Conservation (phyloP, 2,888 invertebrate species). For the Protonemura montana region DNA sequence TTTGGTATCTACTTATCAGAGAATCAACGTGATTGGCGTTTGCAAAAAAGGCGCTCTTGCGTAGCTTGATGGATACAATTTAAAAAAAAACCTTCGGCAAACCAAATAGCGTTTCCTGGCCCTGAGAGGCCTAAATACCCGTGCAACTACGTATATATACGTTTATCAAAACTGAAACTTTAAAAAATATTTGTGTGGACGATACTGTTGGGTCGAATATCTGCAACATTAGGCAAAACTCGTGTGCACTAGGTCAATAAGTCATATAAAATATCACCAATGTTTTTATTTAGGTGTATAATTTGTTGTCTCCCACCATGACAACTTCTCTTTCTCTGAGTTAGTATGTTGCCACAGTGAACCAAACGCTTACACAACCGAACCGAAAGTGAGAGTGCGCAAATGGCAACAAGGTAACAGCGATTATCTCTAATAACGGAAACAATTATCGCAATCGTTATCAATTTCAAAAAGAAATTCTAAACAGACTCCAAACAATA, state of each 20-base stretch:
- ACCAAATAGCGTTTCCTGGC: too few relatives aligned
- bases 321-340: background rate
- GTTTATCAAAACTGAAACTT: too few relatives aligned
- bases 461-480: slow-evolving; percentile 7
- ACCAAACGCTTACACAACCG: slow-evolving; percentile 23
- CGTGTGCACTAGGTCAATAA: background rate
- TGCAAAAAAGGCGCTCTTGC: too few relatives aligned
- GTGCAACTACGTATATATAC: too few relatives aligned
- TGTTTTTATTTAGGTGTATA: background rate
- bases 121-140: too few relatives aligned
- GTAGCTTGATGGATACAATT: too few relatives aligned
- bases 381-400: slow-evolving; percentile 32
- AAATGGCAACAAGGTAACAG: slow-evolving; percentile 34
- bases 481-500: background rate
- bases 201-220: too few relatives aligned
- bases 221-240: too few relatives aligned
- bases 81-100: too few relatives aligned
- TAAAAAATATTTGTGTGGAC: too few relatives aligned
- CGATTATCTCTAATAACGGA: background rate
- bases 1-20: too few relatives aligned
- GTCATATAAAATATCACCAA: background rate
- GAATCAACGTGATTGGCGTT: too few relatives aligned
- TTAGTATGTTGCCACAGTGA: slow-evolving; percentile 29
- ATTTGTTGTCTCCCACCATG: background rate
- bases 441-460: slow-evolving; percentile 18